These are phyloP conservation scores for Lutjanus argentimaculatus DNA, from an alignment of 2,797 vertebrate species.

Conservation along the genomic window DNA sequence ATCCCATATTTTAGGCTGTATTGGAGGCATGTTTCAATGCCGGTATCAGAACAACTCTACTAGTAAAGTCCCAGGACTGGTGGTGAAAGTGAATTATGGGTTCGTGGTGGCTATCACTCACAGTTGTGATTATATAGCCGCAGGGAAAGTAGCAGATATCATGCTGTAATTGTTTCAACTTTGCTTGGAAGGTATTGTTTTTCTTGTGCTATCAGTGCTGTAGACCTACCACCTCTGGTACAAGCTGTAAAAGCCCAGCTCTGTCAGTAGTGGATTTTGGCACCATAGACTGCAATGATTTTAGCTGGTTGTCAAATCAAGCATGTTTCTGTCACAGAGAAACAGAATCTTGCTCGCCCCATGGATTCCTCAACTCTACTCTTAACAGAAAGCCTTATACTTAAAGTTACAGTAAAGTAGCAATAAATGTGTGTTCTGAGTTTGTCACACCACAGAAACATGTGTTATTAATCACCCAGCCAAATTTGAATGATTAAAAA, in stretches of 20 bases:
- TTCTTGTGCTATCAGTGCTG: background rate
- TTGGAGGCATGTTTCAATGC: no score
- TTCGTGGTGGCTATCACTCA: constrained; percentile 1
- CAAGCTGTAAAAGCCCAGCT: constrained; percentile 1
- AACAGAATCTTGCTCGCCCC: background rate
- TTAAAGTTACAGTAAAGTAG: no score
- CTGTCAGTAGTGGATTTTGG: constrained; percentile 25
- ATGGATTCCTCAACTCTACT: background rate
- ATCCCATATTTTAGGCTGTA: no score
- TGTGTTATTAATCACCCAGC: no score
- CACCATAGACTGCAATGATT: background rate
- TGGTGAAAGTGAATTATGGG: background rate
- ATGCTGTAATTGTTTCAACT: background rate
- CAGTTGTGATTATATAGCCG: background rate
- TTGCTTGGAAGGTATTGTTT: background rate
- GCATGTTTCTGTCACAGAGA: constrained; percentile 22
- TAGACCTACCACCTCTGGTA: background rate
- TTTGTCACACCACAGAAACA: no score
- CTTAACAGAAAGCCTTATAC: constrained; percentile 4
- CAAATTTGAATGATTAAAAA: no score
- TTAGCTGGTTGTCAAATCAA: constrained; percentile 21
- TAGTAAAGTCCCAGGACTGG: background rate
- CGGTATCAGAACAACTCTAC: no score
- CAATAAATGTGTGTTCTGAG: no score
- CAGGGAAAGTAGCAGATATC: background rate